Percentiles rank a stretch among this genome's conserved stretches.
Evolutionary conservation across 2,888 invertebrate genomes (phyloP).

Genomic region (Torymus tubicola): DNA sequence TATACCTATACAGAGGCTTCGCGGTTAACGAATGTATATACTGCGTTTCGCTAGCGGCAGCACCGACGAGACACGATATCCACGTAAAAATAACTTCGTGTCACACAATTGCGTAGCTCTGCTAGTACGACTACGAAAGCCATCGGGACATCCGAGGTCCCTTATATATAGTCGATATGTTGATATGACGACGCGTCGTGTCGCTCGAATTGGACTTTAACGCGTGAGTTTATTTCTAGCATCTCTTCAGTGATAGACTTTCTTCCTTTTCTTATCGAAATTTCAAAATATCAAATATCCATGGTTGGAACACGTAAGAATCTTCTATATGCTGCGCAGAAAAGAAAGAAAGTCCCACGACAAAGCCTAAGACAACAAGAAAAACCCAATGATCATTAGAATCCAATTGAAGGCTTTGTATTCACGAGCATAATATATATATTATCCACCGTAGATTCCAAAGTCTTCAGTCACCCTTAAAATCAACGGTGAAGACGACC

Average conservation of each 20-base stretch:
- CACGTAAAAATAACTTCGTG: background rate
- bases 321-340: conserved; percentile 7
- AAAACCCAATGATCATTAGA: too few species aligned
- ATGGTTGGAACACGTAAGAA: background rate
- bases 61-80: conserved; percentile 17
- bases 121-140: background rate
- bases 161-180: conserved; percentile 16
- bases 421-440: too few species aligned
- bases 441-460: too few species aligned
- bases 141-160: background rate
- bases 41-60: background rate
- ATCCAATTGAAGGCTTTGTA: too few species aligned
- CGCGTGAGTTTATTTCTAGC: background rate
- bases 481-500: conserved; percentile 4
- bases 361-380: background rate
- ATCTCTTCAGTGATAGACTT: background rate
- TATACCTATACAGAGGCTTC: conserved; percentile 15
- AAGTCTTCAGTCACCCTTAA: background rate
- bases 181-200: background rate
- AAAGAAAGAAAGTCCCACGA: conserved; percentile 10
- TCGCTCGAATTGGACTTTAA: conserved; percentile 7
- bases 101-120: too few species aligned
- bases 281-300: background rate
- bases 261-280: background rate
- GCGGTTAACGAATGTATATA: background rate